These are phyloP conservation scores for Eunapius fragilis DNA, from an alignment of 37 sponge, comb jelly and placozoan species.

Conservation along the genomic window DNA sequence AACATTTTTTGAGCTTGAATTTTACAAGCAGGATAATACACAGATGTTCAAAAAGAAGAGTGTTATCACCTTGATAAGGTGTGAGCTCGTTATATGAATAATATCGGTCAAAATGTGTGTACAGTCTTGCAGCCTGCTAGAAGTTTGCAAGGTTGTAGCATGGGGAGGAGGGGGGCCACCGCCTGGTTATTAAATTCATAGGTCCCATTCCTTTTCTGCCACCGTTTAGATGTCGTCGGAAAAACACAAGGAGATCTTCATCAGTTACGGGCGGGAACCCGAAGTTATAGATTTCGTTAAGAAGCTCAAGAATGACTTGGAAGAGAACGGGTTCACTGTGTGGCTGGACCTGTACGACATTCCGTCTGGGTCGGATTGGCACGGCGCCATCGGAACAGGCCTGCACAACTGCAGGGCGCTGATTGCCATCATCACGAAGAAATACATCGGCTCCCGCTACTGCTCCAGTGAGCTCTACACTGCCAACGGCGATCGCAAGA, in stretches of 20 bases:
- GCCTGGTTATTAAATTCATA: too few species aligned
- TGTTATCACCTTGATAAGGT: too few species aligned
- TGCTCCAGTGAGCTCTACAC: slow-evolving; percentile 82
- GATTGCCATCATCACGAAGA: slow-evolving; percentile 68
- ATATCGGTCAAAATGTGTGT: too few species aligned
- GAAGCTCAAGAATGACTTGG: slow-evolving; percentile 56
- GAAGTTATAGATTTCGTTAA: slow-evolving; percentile 46
- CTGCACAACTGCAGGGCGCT: slow-evolving; percentile 72
- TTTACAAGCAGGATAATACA: too few species aligned
- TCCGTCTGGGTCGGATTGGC: slow-evolving; percentile 74
- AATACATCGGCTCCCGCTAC: slow-evolving; percentile 79
- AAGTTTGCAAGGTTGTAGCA: too few species aligned
- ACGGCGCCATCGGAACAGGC: slow-evolving; percentile 77
- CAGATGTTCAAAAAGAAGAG: too few species aligned
- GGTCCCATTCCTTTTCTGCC: too few species aligned
- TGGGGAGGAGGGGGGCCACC: too few species aligned
- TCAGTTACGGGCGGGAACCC: slow-evolving; percentile 70
- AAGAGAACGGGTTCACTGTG: slow-evolving; percentile 50
- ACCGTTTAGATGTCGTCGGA: too few species aligned
- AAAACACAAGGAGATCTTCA: slow-evolving; percentile 40
- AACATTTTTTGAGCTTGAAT: too few species aligned
- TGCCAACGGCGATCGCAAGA: slow-evolving; percentile 67
- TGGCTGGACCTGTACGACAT: slow-evolving; percentile 78
- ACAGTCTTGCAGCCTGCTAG: too few species aligned
- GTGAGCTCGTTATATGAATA: too few species aligned